A percentile compares a stretch with the other conserved stretches of the same genome.
phyloP scores from a whole-genome alignment of 53 echinoderm and acorn worm genomes.

The Zoroaster sp. region DNA sequence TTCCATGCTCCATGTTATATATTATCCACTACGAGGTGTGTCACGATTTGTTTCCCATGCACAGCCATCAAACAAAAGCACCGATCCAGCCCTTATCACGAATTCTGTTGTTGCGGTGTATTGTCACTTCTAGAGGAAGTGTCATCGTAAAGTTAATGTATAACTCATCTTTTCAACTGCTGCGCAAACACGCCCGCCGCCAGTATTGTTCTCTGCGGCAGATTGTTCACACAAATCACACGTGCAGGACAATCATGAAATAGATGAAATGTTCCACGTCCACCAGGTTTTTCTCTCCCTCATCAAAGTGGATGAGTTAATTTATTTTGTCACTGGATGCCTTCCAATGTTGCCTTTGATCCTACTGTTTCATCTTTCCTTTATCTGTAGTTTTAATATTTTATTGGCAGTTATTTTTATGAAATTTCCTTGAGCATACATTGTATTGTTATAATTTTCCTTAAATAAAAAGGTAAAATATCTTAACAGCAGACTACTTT shows the following conservation, averaged over 20 bases:
- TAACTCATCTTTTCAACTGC: slow-evolving; percentile 20
- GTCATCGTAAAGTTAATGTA: slow-evolving; percentile 39
- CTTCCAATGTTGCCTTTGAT: neutral
- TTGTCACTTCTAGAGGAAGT: slow-evolving; percentile 26
- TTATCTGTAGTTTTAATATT: no score
- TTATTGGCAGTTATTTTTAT: no score
- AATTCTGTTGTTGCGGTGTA: slow-evolving; percentile 6
- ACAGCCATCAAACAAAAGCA: slow-evolving; percentile 1
- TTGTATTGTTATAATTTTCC: no score
- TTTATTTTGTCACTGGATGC: neutral
- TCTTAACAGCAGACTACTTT: no score
- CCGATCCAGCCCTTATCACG: neutral
- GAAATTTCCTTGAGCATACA: no score
- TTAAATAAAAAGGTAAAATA: no score
- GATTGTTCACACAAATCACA: slow-evolving; percentile 51
- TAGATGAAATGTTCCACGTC: neutral
- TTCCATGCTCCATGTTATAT: neutral
- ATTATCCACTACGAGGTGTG: slow-evolving; percentile 16
- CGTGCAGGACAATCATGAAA: neutral
- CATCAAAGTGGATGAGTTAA: neutral
- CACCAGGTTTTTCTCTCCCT: neutral
- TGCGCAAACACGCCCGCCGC: slow-evolving; percentile 25
- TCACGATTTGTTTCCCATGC: slow-evolving; percentile 14
- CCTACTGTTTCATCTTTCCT: neutral
- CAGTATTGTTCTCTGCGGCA: slow-evolving; percentile 24